phyloP scores from a whole-genome alignment of 2,797 vertebrate species.

The Astyanax mexicanus region DNA sequence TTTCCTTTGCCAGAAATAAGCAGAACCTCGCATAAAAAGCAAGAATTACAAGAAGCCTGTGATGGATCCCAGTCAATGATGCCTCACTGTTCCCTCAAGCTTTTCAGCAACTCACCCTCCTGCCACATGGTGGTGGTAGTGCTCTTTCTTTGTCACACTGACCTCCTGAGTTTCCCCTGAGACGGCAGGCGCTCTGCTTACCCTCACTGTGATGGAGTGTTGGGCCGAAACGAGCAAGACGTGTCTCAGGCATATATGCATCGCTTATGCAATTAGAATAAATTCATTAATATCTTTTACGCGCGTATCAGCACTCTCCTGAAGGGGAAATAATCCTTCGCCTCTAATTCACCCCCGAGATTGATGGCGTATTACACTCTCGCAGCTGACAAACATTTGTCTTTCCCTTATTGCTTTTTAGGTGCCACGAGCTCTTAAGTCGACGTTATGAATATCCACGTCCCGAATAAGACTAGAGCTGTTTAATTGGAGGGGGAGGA shows the following conservation, averaged over 20 bases:
- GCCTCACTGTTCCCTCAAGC: background rate
- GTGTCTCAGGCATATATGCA: slow-evolving; percentile 61
- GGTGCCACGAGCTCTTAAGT: slow-evolving; percentile 66
- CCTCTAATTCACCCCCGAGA: slow-evolving; percentile 57
- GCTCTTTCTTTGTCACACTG: slow-evolving; percentile 59
- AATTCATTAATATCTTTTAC: slow-evolving; percentile 77
- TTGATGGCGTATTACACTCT: slow-evolving; percentile 69
- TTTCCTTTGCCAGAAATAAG: background rate
- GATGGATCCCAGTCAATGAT: background rate
- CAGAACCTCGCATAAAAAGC: background rate
- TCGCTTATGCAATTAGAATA: slow-evolving; percentile 75
- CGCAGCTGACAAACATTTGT: slow-evolving; percentile 81
- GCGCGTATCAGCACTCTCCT: slow-evolving; percentile 76
- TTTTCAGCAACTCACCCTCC: background rate
- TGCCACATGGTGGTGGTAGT: slow-evolving; percentile 70
- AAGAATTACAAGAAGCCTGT: no score
- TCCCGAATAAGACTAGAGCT: slow-evolving; percentile 70
- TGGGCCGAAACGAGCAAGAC: slow-evolving; percentile 50
- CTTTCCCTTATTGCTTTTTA: slow-evolving; percentile 78
- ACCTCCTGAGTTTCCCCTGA: slow-evolving; percentile 24
- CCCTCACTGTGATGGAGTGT: slow-evolving; percentile 59
- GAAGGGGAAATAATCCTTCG: slow-evolving; percentile 72
- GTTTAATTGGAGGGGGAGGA: slow-evolving; percentile 71
- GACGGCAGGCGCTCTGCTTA: slow-evolving; percentile 48
- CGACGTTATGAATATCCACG: slow-evolving; percentile 73